Evolutionary conservation across 2,888 invertebrate species (phyloP).

Genomic region (Ditylenchus weischeri): DNA sequence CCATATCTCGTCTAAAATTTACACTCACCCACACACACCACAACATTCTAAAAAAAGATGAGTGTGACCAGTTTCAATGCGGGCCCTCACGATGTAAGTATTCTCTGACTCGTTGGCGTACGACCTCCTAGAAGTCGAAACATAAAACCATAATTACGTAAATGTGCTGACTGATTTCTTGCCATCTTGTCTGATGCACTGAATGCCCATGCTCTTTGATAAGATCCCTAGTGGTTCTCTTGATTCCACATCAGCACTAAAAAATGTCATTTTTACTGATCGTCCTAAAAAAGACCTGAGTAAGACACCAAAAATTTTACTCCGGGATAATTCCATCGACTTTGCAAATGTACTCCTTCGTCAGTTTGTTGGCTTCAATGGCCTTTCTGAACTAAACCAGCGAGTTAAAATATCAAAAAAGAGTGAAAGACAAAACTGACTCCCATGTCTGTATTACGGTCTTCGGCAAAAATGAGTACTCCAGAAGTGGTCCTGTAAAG

Average conservation of each 20-base stretch:
- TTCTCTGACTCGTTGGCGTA: constrained; percentile 74
- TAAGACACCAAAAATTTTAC: constrained; percentile 65
- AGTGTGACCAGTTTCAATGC: constrained; percentile 92
- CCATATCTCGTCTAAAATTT: no score
- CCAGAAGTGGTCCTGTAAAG: constrained; percentile 85
- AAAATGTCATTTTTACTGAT: constrained; percentile 3
- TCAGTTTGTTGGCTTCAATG: constrained; percentile 83
- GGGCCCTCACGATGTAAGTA: constrained; percentile 87
- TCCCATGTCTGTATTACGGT: constrained; percentile 81
- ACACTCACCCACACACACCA: no score
- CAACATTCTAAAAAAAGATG: no score
- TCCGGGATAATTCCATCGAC: constrained; percentile 90
- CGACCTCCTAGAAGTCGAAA: constrained; percentile 68
- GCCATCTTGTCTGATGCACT: constrained; percentile 85
- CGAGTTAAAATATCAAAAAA: not conserved
- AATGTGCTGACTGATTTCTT: constrained; percentile 40
- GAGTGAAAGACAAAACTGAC: constrained; percentile 17
- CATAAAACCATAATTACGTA: not conserved
- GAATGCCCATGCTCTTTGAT: constrained; percentile 87
- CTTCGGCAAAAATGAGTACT: constrained; percentile 84
- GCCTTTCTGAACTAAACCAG: constrained; percentile 80
- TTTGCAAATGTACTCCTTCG: constrained; percentile 90
- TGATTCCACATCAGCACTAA: constrained; percentile 50
- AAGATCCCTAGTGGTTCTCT: constrained; percentile 52
- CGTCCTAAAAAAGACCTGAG: no score